Evolutionary conservation across 2,888 invertebrate species (phyloP).

Genomic region (Actias luna): DNA sequence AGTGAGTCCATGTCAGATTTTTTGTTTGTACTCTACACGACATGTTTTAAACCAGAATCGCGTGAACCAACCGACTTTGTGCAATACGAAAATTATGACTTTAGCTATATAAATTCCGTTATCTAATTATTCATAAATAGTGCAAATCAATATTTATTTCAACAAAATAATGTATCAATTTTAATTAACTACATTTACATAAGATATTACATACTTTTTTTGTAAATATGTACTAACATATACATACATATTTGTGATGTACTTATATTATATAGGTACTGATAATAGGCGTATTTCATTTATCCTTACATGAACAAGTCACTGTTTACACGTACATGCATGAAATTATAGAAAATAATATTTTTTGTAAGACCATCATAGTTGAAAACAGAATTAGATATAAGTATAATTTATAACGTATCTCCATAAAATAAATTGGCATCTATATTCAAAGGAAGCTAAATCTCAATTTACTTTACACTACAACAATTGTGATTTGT

Average conservation of each 20-base stretch:
- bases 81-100: slow-evolving; percentile 65
- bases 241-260: slow-evolving; percentile 1
- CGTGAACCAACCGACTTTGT: slow-evolving; percentile 46
- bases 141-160: slow-evolving; percentile 30
- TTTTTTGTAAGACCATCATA: not conserved
- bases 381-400: not conserved
- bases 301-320: not conserved
- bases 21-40: no score
- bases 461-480: slow-evolving; percentile 51
- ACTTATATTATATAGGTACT: slow-evolving; percentile 3
- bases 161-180: slow-evolving; percentile 6
- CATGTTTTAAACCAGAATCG: not conserved
- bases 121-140: slow-evolving; percentile 35
- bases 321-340: not conserved
- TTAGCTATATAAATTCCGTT: slow-evolving; percentile 49
- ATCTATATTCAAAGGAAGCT: slow-evolving; percentile 57
- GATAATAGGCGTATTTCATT: not conserved
- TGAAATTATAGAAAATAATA: not conserved
- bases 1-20: no score
- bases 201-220: not conserved
- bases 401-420: not conserved
- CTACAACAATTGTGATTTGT: slow-evolving; percentile 71
- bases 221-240: not conserved
- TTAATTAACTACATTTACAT: not conserved
- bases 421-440: slow-evolving; percentile 41